Base-by-base conservation (phyloP, 2,888 invertebrate genomes). In the Lymantria monacha region DNA sequence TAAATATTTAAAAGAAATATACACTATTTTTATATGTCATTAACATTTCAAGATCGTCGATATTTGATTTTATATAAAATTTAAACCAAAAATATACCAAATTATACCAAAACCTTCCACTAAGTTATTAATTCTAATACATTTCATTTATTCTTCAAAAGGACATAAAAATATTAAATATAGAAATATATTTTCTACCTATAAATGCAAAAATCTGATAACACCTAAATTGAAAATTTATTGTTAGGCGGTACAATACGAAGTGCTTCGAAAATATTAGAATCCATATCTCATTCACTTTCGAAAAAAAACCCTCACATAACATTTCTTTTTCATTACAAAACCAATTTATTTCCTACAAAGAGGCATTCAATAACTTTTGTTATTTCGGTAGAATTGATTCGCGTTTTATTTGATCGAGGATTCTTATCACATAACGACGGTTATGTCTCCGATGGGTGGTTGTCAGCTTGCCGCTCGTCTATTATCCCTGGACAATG, bases 371-470 rank as follows among this genome's bases (percentile, higher is more conserved):
- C 72, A 72, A 77, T 72, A 62, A 69, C 62, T 70, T 68, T 68
- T 76, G 74, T 76, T 79, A 74, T 74, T 74, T 72, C 57, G 52
- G 63, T 54, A 41, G 65, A 77, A 77, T 77, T 69, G 74, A 78
- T 77, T 75, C 72, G 66, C 71, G 68, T 69, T 77, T 74, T 66
- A 77, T 76, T 72, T 63, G 69, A 70, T 78, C 66, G 68, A 69
- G 76, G 73, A 82, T 83, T 81, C 79, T 79, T 82, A 85, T 85
- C 85, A 75, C 75, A 81, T 76, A 79, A 72, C 69, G 68, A 64
- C 66, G 48, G 79, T 75, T 78, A 81, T 83, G 79, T 79, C 74
- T 66, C 68, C 62, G 59, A 61, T 59, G 57, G 59, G 51, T 57
- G 64, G 59, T 37, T 40, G 61, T 66, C 63, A 73, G 75, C 72